Conservation (phyloP, 2,797 vertebrate genomes). For the Thamnophis elegans region DNA sequence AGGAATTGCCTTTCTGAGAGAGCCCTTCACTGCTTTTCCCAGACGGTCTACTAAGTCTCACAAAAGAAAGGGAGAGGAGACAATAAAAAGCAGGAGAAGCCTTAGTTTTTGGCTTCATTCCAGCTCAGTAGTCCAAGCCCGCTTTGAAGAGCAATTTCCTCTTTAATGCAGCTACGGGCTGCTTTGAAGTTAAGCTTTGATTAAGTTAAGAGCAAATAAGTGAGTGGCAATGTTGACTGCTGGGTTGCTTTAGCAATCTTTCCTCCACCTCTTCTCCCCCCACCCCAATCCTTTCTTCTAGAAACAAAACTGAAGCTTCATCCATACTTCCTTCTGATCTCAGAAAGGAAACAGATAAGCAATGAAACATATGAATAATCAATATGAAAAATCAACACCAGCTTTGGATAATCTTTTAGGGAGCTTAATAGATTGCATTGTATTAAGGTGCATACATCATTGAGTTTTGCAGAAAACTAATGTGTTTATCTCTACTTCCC, state of each 20-base stretch:
- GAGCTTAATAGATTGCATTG: background rate
- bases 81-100: background rate
- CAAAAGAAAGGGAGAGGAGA: background rate
- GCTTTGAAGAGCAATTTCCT: background rate
- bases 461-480: background rate
- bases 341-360: background rate
- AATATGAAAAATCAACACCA: background rate
- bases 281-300: background rate
- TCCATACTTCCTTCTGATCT: background rate
- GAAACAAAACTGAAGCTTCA: background rate
- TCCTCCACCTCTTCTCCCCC: background rate
- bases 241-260: background rate
- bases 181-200: slow-evolving; percentile 15
- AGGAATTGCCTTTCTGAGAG: background rate
- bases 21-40: background rate
- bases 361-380: background rate
- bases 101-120: slow-evolving; percentile 8
- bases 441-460: background rate
- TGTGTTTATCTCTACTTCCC: background rate
- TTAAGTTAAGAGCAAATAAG: slow-evolving; percentile 1
- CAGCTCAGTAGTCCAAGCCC: background rate
- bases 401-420: background rate
- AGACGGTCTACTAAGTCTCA: background rate
- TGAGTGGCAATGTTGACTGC: background rate
- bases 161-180: background rate